Base-by-base conservation (phyloP, 2,113 vertebrate species). In the Cyanoliseus patagonus region DNA sequence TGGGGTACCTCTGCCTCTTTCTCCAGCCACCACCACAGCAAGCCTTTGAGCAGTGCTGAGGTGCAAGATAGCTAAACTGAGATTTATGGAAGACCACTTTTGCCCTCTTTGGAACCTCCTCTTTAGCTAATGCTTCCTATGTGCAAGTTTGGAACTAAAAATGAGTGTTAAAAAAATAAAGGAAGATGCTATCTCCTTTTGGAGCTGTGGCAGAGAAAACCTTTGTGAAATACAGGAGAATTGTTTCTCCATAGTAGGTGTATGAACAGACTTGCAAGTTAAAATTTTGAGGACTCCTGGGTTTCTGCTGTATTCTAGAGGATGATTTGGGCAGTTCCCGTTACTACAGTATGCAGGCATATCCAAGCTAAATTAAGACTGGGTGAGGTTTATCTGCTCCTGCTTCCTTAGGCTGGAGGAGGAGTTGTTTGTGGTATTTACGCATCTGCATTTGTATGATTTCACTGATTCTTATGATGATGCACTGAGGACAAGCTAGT, bases 321-420 rank as follows among this genome's bases (percentile, higher is more conserved):
- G 46, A 49, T 77, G 53, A 37, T 90, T 83, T 83, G 79, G 64
- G 64, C 74, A 81, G 80, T 82, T 93, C 68, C 69, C 1, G 2
- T 90, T 95, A 78, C 68, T 81, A 64, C 13, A 78, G 41, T n/a
- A 10, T 17, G 68, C 73, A 88, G 88, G 46, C 47, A 23, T 77
- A 80, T 68, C 46, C 68, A 53, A 51, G 63, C 93, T 94, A 92
- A 93, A 81, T 86, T 83, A 86, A 86, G 73, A 33, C 83, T 78
- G 59, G 41, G 79, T 93, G 92, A 95, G 85, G 59, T 93, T 93
- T 66, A 44, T 77, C 85, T 94, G 19, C 68, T 83, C 57, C 75
- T 82, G 73, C 57, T 83, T 79, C 42, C 39, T 93, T 95, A 64
- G 42, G 76, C 80, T 94, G 92, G 80, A 93, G 86, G 81, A 94